A percentile compares a stretch with the other conserved stretches of the same genome.
Conservation (phyloP, 2,797 vertebrate species). For the Carapus acus region DNA sequence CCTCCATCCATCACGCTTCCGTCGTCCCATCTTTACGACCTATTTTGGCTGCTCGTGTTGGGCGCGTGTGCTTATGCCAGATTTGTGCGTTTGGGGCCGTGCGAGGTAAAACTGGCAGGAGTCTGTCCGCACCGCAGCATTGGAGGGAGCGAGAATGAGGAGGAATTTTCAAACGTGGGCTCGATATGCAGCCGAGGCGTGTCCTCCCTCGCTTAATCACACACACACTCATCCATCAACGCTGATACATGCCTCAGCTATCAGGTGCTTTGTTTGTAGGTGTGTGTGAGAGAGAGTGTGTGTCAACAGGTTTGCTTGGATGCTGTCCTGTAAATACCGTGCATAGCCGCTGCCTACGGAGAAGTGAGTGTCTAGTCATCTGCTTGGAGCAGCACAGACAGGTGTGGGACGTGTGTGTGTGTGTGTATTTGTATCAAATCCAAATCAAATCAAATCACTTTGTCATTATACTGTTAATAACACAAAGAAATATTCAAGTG, state of each 20-base stretch:
- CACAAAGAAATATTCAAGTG: too few species aligned
- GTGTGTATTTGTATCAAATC: too few species aligned
- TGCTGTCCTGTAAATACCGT: slow-evolving; percentile 28
- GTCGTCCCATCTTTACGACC: slow-evolving; percentile 28
- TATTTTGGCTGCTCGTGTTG: slow-evolving; percentile 16
- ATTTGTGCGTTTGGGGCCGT: neutral
- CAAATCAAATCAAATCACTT: too few species aligned
- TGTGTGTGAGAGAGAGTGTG: too few species aligned
- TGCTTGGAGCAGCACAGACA: slow-evolving; percentile 17
- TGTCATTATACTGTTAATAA: too few species aligned
- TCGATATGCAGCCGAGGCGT: neutral
- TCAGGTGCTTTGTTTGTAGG: neutral
- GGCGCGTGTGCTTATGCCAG: neutral
- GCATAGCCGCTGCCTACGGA: slow-evolving; percentile 10
- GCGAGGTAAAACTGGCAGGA: slow-evolving; percentile 1
- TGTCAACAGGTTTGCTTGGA: slow-evolving; percentile 19
- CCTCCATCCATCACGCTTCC: slow-evolving; percentile 6
- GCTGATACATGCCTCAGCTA: slow-evolving; percentile 11
- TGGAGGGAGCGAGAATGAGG: slow-evolving; percentile 4
- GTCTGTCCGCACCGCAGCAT: neutral
- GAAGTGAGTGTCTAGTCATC: slow-evolving; percentile 34
- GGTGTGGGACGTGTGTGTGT: slow-evolving; percentile 1
- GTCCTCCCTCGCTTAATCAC: slow-evolving; percentile 20
- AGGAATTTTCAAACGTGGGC: slow-evolving; percentile 21
- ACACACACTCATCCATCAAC: slow-evolving; percentile 10